These are phyloP conservation scores for Amitus sp. DNA, from an alignment of 2,888 invertebrate species.

Conservation along the genomic window DNA sequence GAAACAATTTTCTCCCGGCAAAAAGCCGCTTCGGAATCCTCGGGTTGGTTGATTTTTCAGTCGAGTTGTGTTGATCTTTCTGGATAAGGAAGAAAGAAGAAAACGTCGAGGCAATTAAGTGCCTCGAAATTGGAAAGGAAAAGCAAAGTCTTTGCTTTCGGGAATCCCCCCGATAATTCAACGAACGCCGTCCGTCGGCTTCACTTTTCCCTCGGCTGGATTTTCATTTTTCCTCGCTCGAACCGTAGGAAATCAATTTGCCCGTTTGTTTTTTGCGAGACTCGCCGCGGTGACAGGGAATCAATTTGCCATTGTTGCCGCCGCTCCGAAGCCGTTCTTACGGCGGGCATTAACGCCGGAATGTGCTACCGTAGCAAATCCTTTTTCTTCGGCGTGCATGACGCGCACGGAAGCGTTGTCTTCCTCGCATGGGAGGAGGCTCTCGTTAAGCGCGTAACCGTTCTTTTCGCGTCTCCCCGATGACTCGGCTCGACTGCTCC, in stretches of 20 bases:
- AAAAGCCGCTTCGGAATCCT: neutral
- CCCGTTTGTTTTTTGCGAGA: conserved; percentile 12
- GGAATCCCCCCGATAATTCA: neutral
- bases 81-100: conserved; percentile 17
- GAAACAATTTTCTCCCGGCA: neutral
- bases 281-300: conserved; percentile 16
- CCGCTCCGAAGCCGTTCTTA: conserved; percentile 7
- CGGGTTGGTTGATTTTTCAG: neutral
- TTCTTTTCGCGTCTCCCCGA: conserved; percentile 1
- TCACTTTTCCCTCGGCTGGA: neutral
- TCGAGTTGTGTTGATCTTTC: neutral
- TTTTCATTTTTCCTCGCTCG: neutral
- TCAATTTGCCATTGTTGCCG: conserved; percentile 25
- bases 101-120: conserved; percentile 34
- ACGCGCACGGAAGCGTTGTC: conserved; percentile 18
- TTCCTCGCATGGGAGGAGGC: conserved; percentile 16
- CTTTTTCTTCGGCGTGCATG: conserved; percentile 23
- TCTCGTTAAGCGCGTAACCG: conserved; percentile 36
- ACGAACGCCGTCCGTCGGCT: too few species aligned
- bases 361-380: conserved; percentile 28
- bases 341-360: conserved; percentile 14
- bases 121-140: conserved; percentile 31
- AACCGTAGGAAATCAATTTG: conserved; percentile 23
- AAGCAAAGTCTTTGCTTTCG: conserved; percentile 2
- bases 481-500: too few species aligned